Conservation (phyloP, 2,113 vertebrate genomes). For the Cinclus cinclus region DNA sequence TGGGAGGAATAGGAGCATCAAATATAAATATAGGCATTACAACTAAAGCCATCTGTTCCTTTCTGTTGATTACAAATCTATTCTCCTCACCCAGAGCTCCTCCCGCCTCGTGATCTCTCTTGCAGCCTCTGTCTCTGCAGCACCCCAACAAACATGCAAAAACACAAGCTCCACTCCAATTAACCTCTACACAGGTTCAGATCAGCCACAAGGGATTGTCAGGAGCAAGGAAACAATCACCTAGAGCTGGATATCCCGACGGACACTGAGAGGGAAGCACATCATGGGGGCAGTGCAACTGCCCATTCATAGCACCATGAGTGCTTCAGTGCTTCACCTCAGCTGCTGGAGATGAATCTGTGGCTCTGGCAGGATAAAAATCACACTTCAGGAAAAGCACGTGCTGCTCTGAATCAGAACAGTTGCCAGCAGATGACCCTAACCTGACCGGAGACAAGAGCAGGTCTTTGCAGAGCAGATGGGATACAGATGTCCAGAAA, state of each 20-base stretch:
- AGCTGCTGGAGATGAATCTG: not conserved
- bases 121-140: not conserved
- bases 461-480: not conserved
- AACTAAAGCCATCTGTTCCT: constrained; percentile 22
- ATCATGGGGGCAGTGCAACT: not conserved
- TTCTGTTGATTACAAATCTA: not conserved
- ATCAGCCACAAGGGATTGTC: not conserved
- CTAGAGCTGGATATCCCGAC: not conserved
- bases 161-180: not conserved
- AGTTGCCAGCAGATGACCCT: not conserved
- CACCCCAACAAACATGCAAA: not conserved
- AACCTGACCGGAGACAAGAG: not conserved
- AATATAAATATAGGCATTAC: not conserved
- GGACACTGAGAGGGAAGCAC: not conserved
- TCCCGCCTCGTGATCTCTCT: not conserved
- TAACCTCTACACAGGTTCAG: not conserved
- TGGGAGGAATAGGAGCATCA: not conserved
- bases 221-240: not conserved
- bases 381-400: not conserved
- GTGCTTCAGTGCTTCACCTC: not conserved
- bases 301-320: not conserved
- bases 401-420: not conserved
- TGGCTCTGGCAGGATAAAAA: not conserved
- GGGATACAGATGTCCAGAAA: not conserved
- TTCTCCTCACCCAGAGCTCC: not conserved